Evolutionary conservation across 1,140 invertebrate species (phyloP).

Genomic region (Gonatopus flavifemur): DNA sequence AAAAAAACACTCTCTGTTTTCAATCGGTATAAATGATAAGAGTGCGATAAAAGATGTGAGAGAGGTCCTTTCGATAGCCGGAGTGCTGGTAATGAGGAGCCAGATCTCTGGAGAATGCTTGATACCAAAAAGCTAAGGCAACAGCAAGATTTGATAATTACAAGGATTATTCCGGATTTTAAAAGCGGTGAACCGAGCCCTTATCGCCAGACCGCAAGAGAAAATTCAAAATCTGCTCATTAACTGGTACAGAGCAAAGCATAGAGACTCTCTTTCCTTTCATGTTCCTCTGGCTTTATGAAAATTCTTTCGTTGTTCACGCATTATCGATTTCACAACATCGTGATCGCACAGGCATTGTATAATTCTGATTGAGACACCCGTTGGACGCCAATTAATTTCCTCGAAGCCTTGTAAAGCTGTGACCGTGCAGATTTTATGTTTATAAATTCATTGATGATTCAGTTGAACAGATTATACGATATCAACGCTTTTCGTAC

Average conservation of each 20-base stretch:
- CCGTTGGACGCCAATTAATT: slow-evolving; percentile 32
- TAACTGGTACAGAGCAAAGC: slow-evolving; percentile 31
- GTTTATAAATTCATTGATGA: too few species aligned
- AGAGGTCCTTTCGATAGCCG: slow-evolving; percentile 46
- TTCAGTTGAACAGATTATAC: too few species aligned
- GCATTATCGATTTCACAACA: slow-evolving; percentile 20
- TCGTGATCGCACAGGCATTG: slow-evolving; percentile 17
- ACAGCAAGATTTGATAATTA: slow-evolving; percentile 56
- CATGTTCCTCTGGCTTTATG: not conserved
- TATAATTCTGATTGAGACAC: slow-evolving; percentile 27
- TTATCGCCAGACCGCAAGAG: slow-evolving; percentile 57
- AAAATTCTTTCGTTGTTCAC: not conserved
- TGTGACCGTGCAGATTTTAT: too few species aligned
- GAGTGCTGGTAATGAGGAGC: slow-evolving; percentile 50
- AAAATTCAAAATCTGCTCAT: slow-evolving; percentile 55
- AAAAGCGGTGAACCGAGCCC: slow-evolving; percentile 35
- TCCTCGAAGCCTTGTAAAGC: too few species aligned
- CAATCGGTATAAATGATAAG: too few species aligned
- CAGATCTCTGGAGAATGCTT: slow-evolving; percentile 50
- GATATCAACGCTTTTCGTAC: too few species aligned
- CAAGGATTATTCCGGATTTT: slow-evolving; percentile 55
- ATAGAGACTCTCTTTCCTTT: slow-evolving; percentile 5
- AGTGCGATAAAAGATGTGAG: slow-evolving; percentile 13
- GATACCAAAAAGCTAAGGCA: slow-evolving; percentile 31
- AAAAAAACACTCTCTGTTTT: too few species aligned